These are phyloP conservation scores for Dendrocincla tyrannina DNA, from an alignment of 2,797 vertebrate species.

Conservation along the genomic window DNA sequence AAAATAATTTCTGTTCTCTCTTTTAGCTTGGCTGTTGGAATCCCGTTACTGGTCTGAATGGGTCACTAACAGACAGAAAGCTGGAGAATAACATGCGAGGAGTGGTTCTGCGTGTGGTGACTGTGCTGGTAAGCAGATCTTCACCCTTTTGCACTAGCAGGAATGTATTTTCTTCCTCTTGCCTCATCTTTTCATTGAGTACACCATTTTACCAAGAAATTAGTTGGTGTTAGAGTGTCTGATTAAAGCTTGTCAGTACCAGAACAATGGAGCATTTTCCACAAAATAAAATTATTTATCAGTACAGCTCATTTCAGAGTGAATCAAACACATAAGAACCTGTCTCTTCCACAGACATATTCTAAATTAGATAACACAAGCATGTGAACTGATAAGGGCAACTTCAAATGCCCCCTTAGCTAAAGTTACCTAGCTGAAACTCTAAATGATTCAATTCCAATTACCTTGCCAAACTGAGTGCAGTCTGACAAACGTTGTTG, in stretches of 20 bases:
- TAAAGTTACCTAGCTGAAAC: neutral
- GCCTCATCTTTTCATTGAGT: slow-evolving; percentile 73
- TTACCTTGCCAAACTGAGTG: neutral
- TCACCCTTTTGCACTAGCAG: neutral
- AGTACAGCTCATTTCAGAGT: slow-evolving; percentile 72
- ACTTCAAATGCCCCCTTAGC: neutral
- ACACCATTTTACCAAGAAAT: slow-evolving; percentile 70
- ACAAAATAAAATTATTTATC: slow-evolving; percentile 76
- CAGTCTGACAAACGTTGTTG: neutral
- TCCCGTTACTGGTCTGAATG: slow-evolving; percentile 92
- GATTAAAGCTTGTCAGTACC: slow-evolving; percentile 31
- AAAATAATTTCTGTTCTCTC: slow-evolving; percentile 18
- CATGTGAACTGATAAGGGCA: neutral
- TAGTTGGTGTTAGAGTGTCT: slow-evolving; percentile 55
- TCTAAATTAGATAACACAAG: neutral
- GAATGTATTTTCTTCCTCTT: slow-evolving; percentile 3
- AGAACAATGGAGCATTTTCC: slow-evolving; percentile 74
- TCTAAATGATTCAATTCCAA: neutral
- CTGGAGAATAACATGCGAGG: slow-evolving; percentile 99
- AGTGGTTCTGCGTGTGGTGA: slow-evolving; percentile 93
- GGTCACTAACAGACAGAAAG: slow-evolving; percentile 94
- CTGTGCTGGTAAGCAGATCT: slow-evolving; percentile 88
- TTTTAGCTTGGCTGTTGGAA: slow-evolving; percentile 97
- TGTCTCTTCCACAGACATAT: neutral
- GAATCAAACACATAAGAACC: slow-evolving; percentile 21